These are phyloP conservation scores for Bradypodion pumilum DNA, from an alignment of 2,797 vertebrate species.

Conservation along the genomic window DNA sequence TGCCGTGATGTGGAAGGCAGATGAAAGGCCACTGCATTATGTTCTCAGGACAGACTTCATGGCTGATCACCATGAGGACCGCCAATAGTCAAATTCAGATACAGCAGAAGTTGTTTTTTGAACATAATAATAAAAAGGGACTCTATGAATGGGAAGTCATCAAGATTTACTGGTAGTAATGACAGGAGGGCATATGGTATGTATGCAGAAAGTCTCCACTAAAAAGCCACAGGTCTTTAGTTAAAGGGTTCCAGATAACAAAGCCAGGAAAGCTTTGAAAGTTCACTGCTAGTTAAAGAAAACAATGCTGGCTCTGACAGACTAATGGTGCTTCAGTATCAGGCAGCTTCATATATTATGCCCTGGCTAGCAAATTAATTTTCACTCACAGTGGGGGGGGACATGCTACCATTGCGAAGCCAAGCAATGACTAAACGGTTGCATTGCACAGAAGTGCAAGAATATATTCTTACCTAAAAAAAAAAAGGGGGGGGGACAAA, in stretches of 20 bases:
- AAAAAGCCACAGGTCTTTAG: not conserved
- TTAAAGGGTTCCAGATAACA: not conserved
- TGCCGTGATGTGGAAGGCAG: too few relatives aligned
- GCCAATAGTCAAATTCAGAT: too few relatives aligned
- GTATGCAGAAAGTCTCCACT: too few relatives aligned
- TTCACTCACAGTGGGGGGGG: not conserved
- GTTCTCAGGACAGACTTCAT: too few relatives aligned
- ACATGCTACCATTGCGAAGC: not conserved
- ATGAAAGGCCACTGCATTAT: too few relatives aligned
- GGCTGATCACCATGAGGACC: too few relatives aligned
- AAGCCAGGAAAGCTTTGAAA: not conserved
- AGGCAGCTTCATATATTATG: not conserved
- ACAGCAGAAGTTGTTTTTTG: too few relatives aligned
- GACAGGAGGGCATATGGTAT: not conserved
- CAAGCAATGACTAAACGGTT: not conserved
- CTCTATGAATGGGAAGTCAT: not conserved
- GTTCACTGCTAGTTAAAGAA: not conserved
- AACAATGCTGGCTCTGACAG: not conserved
- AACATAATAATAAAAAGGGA: too few relatives aligned
- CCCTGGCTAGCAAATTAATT: not conserved
- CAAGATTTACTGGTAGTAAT: not conserved
- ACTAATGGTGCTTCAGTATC: not conserved
- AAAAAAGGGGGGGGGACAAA: too few relatives aligned
- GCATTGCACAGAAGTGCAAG: not conserved
- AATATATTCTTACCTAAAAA: not conserved